Evolutionary conservation across 2,888 invertebrate genomes (phyloP).

Genomic region (Brenthis daphne): DNA sequence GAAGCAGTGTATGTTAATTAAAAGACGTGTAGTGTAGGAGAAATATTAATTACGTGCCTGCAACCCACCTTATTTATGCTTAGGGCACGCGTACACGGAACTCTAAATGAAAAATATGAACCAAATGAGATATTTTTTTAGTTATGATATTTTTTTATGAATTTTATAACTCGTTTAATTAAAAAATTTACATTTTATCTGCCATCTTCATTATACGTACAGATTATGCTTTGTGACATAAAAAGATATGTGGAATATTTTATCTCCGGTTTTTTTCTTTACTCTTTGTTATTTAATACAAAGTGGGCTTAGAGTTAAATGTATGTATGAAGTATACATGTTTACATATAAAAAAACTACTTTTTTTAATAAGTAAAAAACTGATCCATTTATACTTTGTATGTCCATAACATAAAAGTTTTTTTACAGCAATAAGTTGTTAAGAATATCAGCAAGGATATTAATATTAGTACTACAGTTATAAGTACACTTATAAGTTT

Average conservation of each 20-base stretch:
- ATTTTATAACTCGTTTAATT: neutral
- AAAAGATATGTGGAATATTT: too few species aligned
- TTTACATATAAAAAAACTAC: too few species aligned
- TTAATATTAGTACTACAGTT: constrained; percentile 3
- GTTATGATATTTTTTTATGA: constrained; percentile 1
- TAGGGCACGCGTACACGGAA: neutral
- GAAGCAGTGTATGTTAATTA: constrained; percentile 16
- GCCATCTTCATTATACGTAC: too few species aligned
- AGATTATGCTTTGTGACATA: too few species aligned
- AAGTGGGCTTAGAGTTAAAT: too few species aligned
- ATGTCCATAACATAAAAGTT: neutral
- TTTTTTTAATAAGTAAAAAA: too few species aligned
- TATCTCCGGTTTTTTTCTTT: too few species aligned
- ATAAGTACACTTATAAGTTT: constrained; percentile 1
- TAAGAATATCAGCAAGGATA: neutral
- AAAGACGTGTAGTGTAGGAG: constrained; percentile 17
- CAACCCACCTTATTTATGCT: constrained; percentile 11
- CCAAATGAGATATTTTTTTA: neutral
- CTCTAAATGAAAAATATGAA: constrained; percentile 9
- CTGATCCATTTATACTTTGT: too few species aligned
- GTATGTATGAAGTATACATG: too few species aligned
- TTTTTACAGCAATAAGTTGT: neutral
- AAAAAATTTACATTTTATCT: too few species aligned
- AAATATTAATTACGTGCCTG: constrained; percentile 12
- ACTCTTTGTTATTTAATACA: too few species aligned